phyloP scores from a whole-genome alignment of 2,113 vertebrate species.

The Perccottus glenii region DNA sequence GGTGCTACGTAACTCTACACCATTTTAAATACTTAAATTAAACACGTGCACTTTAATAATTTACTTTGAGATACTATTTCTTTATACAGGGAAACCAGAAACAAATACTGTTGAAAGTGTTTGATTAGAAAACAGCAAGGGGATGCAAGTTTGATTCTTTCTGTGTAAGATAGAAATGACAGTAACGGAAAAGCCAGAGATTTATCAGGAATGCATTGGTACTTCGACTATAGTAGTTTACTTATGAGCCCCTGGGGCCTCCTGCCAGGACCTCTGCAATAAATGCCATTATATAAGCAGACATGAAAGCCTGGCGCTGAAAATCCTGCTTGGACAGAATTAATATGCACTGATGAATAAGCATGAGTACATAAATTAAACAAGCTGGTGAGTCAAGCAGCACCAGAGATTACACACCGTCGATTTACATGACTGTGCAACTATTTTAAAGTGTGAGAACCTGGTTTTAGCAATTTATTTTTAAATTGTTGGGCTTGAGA shows the following conservation, averaged over 20 bases:
- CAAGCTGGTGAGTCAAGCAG: conserved; percentile 27
- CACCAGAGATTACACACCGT: conserved; percentile 19
- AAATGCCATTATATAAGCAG: conserved; percentile 44
- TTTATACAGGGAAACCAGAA: no score
- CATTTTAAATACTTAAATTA: no score
- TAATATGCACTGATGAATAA: conserved; percentile 56
- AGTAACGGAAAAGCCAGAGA: conserved; percentile 22
- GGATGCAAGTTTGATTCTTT: background rate
- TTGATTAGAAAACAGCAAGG: background rate
- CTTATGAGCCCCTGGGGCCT: conserved; percentile 16
- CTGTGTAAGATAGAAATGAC: conserved; percentile 11
- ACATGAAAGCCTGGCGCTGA: conserved; percentile 32
- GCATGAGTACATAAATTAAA: conserved; percentile 47
- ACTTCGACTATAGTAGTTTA: conserved; percentile 33
- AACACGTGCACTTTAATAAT: no score
- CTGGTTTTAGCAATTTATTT: conserved; percentile 7
- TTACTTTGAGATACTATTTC: no score
- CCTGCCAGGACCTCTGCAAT: conserved; percentile 35
- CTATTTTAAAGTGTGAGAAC: background rate
- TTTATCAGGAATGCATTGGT: conserved; percentile 32
- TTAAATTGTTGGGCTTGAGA: background rate
- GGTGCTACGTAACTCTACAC: background rate
- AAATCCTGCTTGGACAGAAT: conserved; percentile 38
- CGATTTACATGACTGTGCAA: conserved; percentile 26
- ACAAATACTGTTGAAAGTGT: no score